A percentile compares a stretch with the other conserved stretches of the same genome.
phyloP scores from a whole-genome alignment of 1,140 invertebrate species.

The Chironomus striatipennis region DNA sequence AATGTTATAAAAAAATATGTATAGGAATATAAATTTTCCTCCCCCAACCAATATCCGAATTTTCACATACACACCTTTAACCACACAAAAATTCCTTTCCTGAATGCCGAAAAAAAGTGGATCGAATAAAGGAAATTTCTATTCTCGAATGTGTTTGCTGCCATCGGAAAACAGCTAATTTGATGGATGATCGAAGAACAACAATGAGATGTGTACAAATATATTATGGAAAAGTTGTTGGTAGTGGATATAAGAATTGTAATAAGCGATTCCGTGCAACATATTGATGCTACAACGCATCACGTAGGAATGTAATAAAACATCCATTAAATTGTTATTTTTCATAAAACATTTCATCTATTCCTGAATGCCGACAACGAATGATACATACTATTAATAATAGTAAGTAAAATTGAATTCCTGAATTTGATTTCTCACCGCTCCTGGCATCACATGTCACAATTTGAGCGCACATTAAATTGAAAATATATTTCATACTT shows the following conservation, averaged over 20 bases:
- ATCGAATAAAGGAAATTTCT: too few species aligned
- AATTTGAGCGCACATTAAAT: not conserved
- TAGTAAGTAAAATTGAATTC: not conserved
- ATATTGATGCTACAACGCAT: conserved; percentile 15
- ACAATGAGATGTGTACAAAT: not conserved
- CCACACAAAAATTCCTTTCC: not conserved
- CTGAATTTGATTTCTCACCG: not conserved
- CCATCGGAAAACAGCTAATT: conserved; percentile 17
- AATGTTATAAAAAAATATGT: not conserved
- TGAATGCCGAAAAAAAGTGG: not conserved
- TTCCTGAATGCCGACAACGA: not conserved
- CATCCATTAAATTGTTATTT: conserved; percentile 17
- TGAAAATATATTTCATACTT: not conserved
- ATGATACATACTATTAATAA: conserved; percentile 4
- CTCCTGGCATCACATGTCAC: conserved; percentile 10
- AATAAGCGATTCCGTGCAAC: conserved; percentile 10
- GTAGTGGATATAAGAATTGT: not conserved
- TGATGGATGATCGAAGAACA: conserved; percentile 22
- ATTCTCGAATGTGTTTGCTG: not conserved
- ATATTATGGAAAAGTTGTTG: not conserved
- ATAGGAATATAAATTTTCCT: conserved; percentile 12
- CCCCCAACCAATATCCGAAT: not conserved
- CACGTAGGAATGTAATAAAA: conserved; percentile 23
- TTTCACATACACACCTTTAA: not conserved
- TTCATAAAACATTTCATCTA: too few species aligned